These are phyloP conservation scores for Ypsolopha scabrella DNA, from an alignment of 2,888 invertebrate genomes.

Conservation along the genomic window DNA sequence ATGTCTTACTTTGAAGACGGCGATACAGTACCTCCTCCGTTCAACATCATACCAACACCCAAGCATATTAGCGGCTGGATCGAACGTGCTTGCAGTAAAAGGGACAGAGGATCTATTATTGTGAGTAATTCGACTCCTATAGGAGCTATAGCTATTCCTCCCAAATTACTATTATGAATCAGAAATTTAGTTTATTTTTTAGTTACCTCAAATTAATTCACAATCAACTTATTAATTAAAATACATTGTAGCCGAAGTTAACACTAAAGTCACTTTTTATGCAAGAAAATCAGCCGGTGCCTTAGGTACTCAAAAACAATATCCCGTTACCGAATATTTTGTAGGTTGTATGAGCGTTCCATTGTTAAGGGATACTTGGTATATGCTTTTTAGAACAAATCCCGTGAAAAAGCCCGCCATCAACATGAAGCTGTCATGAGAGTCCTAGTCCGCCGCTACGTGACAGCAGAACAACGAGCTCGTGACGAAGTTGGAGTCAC, in stretches of 20 bases:
- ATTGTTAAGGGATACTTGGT: not conserved
- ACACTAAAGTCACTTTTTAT: too few species aligned
- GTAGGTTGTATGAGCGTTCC: too few species aligned
- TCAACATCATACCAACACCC: conserved; percentile 91
- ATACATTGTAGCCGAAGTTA: too few species aligned
- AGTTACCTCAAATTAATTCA: too few species aligned
- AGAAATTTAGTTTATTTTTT: too few species aligned
- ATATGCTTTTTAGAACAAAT: conserved; percentile 70
- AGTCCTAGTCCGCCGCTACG: conserved; percentile 89
- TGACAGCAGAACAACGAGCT: conserved; percentile 89
- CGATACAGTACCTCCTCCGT: conserved; percentile 93
- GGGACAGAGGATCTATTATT: conserved; percentile 51
- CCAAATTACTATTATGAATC: too few species aligned
- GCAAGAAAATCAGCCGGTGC: too few species aligned
- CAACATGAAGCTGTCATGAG: conserved; percentile 89
- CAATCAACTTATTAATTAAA: too few species aligned
- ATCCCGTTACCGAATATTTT: too few species aligned
- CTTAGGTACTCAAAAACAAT: too few species aligned
- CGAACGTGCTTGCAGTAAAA: conserved; percentile 28
- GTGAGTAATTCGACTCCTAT: conserved; percentile 30
- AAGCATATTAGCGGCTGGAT: conserved; percentile 73
- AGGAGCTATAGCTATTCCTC: too few species aligned
- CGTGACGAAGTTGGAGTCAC: conserved; percentile 93
- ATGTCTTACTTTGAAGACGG: conserved; percentile 97
- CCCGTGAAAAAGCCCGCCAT: conserved; percentile 76